These are phyloP conservation scores for Acipenser transmontanus DNA, from an alignment of 2,797 vertebrate species.

Conservation along the genomic window DNA sequence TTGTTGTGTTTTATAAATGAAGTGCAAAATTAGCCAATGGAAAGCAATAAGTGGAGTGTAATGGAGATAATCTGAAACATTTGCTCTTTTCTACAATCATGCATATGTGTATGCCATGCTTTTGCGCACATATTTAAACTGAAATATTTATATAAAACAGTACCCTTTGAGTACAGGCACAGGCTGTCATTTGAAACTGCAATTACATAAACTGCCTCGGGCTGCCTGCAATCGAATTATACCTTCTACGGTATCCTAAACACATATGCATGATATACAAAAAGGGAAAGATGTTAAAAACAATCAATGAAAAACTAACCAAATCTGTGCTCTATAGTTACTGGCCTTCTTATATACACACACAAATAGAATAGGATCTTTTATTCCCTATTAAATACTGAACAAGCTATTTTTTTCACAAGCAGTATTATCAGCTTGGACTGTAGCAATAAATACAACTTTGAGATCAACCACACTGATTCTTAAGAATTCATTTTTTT, in stretches of 20 bases:
- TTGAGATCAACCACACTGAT: too few species aligned
- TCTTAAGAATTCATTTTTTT: too few species aligned
- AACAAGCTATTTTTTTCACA: neutral
- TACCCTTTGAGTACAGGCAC: slow-evolving; percentile 15
- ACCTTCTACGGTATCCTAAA: neutral
- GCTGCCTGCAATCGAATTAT: slow-evolving; percentile 1
- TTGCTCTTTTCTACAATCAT: slow-evolving; percentile 10
- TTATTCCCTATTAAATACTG: neutral
- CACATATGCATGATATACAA: too few species aligned
- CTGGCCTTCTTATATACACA: neutral
- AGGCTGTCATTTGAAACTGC: slow-evolving; percentile 27
- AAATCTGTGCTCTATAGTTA: too few species aligned
- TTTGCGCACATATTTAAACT: neutral
- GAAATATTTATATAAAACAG: slow-evolving; percentile 28
- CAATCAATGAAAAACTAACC: neutral
- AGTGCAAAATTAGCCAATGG: slow-evolving; percentile 41
- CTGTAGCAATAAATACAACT: neutral
- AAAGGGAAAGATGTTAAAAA: too few species aligned
- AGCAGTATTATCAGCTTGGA: neutral
- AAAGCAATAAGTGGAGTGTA: slow-evolving; percentile 18
- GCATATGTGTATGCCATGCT: slow-evolving; percentile 18
- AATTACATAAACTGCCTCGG: slow-evolving; percentile 1
- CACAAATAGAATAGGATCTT: neutral
- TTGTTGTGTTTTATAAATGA: slow-evolving; percentile 34
- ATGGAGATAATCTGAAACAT: neutral